These are phyloP conservation scores for Whitmania pigra DNA, from an alignment of 1,140 invertebrate species.

Conservation along the genomic window DNA sequence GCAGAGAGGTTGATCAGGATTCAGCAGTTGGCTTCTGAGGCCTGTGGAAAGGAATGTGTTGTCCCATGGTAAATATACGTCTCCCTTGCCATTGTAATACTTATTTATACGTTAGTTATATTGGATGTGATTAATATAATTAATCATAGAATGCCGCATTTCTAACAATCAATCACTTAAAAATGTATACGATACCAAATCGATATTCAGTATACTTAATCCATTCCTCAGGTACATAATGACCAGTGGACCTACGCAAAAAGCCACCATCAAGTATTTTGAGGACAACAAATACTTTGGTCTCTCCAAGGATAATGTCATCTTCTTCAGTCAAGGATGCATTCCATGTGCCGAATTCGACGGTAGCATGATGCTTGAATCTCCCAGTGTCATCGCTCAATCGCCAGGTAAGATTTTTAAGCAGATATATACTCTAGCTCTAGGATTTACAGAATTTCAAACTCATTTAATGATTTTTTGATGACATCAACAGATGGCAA, in stretches of 20 bases:
- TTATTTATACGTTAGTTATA: too few species aligned
- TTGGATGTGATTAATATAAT: too few species aligned
- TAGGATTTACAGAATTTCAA: too few species aligned
- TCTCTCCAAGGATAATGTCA: slow-evolving; percentile 63
- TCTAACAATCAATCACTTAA: too few species aligned
- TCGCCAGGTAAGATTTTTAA: slow-evolving; percentile 54
- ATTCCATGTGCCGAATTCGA: slow-evolving; percentile 86
- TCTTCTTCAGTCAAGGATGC: slow-evolving; percentile 74
- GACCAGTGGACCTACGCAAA: slow-evolving; percentile 87
- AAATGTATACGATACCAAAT: slow-evolving; percentile 52
- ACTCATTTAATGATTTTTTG: too few species aligned
- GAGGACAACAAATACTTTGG: slow-evolving; percentile 73
- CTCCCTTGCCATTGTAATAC: too few species aligned
- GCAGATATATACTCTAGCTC: too few species aligned
- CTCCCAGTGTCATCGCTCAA: slow-evolving; percentile 58
- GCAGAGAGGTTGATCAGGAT: slow-evolving; percentile 75
- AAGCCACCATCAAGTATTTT: slow-evolving; percentile 70
- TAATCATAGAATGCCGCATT: too few species aligned
- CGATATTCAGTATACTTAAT: slow-evolving; percentile 74
- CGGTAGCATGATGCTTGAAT: slow-evolving; percentile 79
- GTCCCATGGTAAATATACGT: slow-evolving; percentile 55
- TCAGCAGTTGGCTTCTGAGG: slow-evolving; percentile 58
- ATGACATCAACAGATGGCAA: slow-evolving; percentile 63
- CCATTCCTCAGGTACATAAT: slow-evolving; percentile 86
- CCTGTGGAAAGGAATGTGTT: slow-evolving; percentile 29